A percentile compares a stretch with the other conserved stretches of the same genome.
Evolutionary conservation across 2,113 vertebrate genomes (phyloP).

Genomic region (Phylloscopus trochiloides): DNA sequence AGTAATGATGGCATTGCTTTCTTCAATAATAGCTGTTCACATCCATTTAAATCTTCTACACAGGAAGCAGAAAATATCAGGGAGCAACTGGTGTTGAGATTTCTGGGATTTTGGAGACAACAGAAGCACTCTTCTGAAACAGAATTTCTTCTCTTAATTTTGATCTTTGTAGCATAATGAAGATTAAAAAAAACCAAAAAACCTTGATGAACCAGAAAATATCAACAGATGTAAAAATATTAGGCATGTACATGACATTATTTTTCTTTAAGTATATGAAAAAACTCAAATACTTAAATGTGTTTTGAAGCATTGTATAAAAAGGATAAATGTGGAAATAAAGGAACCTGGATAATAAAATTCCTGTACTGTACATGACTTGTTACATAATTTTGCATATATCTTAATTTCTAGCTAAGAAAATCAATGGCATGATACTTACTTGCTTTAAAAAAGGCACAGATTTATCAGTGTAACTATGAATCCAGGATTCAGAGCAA

Average conservation of each 20-base stretch:
- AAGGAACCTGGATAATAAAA: neutral
- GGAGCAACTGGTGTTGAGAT: neutral
- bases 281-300: neutral
- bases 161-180: neutral
- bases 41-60: neutral
- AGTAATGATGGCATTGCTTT: neutral
- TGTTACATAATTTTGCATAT: neutral
- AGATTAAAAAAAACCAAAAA: accelerated
- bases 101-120: neutral
- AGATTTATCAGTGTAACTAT: neutral
- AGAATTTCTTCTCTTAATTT: neutral
- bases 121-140: neutral
- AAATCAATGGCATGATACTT: neutral
- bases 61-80: neutral
- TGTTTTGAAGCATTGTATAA: neutral
- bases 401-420: neutral
- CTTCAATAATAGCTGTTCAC: neutral
- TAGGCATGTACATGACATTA: neutral
- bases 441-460: neutral
- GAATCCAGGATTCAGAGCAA: neutral
- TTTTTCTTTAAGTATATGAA: neutral
- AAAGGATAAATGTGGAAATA: neutral
- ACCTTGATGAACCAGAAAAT: neutral
- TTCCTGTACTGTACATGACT: neutral
- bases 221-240: neutral